Evolutionary conservation across 2,888 invertebrate species (phyloP).

Genomic region (Nebria brevicollis): DNA sequence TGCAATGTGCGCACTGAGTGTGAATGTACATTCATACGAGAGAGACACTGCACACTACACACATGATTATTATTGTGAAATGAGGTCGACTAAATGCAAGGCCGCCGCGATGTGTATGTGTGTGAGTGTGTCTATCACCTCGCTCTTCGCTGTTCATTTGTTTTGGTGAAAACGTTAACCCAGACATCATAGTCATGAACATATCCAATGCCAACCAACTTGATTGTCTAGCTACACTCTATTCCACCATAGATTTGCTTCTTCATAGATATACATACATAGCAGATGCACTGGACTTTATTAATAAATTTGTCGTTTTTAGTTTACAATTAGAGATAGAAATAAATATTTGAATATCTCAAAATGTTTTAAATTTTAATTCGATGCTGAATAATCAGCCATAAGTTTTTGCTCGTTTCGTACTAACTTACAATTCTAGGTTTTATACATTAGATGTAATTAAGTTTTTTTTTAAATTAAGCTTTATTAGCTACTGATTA

Average conservation of each 20-base stretch:
- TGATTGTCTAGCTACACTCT: neutral
- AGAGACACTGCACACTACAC: constrained; percentile 50
- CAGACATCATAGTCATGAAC: constrained; percentile 1
- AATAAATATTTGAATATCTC: no score
- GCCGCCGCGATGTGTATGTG: constrained; percentile 16
- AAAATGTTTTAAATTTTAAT: no score
- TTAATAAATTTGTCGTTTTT: no score
- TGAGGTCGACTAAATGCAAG: constrained; percentile 61
- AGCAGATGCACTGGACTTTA: no score
- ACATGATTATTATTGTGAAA: constrained; percentile 60
- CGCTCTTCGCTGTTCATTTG: neutral
- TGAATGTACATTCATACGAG: constrained; percentile 7
- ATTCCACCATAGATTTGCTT: neutral
- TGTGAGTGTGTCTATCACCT: neutral
- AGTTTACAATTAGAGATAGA: no score
- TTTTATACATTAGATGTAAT: no score
- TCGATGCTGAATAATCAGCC: no score
- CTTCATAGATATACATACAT: neutral
- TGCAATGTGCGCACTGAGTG: neutral
- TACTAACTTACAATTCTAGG: no score
- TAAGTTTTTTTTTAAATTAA: no score
- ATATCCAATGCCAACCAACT: neutral
- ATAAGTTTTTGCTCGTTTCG: no score
- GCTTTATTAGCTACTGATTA: no score
- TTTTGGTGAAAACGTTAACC: constrained; percentile 1